Evolutionary conservation across 2,797 vertebrate species (phyloP), one percentile per base, ranked within the genome.

Genomic region (Sciurus vulgaris): DNA sequence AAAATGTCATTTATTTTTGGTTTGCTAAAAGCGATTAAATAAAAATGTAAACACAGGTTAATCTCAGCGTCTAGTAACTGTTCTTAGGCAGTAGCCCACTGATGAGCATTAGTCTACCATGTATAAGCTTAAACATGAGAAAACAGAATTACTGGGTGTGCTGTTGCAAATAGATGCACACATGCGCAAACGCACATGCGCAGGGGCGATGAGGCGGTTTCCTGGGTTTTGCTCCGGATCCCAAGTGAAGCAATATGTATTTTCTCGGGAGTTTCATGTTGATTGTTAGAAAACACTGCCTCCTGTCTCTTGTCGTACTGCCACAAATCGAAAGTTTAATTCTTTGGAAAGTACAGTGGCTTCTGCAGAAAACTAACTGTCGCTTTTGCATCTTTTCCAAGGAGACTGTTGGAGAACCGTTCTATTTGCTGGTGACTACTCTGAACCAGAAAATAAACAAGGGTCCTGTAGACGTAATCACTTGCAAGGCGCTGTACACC

Each of bases 321-420:
- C 81, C 59, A 18, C 83, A 30, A 69, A 61, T 33, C 5, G 77
- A 89, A 95, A 90, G 76, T 93, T 83, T 17, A 22, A 81, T 86
- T 84, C 86, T 93, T 69, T 72, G 89, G 70, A 49, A 93, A 84
- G 47, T 35, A 17, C 41, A 44, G 59, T 35, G 69, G 73, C 73
- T 77, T 72, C 94, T 18, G 12, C 49, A 2, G 69, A 63, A 94
- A 89, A 59, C 95, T 97, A 63, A 97, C 84, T 81, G 26, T 77
- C 3, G 4, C 67, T 74, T 86, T 59, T 38, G 73, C 38, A 12
- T 97, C 78, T 61, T 92, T 96, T 91, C 96, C 95, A 98, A 99
- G 99, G 99, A 99, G 97, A 99, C 98, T 20, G 99, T 99, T 49
- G 99, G 99, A n/a, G 99, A 99, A 97, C 99, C 99, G 2, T 98